Conservation (phyloP, 2,888 invertebrate species). For the Metallyticus violacea region DNA sequence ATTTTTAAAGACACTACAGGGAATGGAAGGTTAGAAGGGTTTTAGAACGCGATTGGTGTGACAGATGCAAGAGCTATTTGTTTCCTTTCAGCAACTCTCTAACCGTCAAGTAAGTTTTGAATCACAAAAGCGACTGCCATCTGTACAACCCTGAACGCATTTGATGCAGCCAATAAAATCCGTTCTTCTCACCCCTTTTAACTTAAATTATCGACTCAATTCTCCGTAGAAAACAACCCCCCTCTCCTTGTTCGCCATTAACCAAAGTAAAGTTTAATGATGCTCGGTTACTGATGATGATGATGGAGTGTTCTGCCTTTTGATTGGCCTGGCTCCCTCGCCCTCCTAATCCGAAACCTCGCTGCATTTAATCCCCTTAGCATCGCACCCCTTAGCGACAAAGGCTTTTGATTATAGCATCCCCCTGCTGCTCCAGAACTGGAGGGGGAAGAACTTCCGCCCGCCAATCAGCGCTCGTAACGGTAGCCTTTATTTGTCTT, state of each 20-base stretch:
- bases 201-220: background rate
- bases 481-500: background rate
- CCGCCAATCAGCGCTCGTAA: background rate
- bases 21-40: no score
- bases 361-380: slow-evolving; percentile 23
- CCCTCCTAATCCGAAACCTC: slow-evolving; percentile 9
- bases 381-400: slow-evolving; percentile 16
- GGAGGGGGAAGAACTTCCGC: background rate
- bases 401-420: slow-evolving; percentile 20
- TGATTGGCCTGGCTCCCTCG: background rate
- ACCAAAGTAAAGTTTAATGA: background rate
- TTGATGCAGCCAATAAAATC: background rate
- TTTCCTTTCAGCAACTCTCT: background rate
- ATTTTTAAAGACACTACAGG: background rate
- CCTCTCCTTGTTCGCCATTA: background rate
- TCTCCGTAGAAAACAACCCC: background rate
- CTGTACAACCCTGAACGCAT: background rate
- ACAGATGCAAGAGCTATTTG: background rate
- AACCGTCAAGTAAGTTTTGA: background rate
- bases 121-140: background rate
- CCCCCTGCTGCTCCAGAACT: background rate
- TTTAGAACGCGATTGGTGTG: background rate
- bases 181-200: background rate
- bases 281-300: background rate
- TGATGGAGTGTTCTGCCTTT: background rate